Base-by-base conservation (phyloP, 2,888 invertebrate species). In the Plemyria rubiginata region DNA sequence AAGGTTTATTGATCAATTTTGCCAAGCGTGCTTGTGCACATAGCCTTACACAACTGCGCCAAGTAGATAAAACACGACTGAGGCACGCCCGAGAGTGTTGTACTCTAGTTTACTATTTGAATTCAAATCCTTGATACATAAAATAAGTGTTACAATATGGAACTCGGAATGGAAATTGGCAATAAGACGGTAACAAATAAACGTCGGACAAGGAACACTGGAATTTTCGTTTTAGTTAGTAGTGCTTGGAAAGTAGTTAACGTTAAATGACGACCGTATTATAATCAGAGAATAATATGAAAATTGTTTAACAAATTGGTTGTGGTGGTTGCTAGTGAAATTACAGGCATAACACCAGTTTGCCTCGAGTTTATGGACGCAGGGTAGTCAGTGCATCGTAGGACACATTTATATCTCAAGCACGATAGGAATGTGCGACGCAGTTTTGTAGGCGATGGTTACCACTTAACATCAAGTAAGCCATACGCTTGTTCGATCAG, bases 41-140 rank as follows among this genome's bases (percentile, higher is more conserved):
- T 46, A 36, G 50, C 65, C 32, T 60, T 48, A 65, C 11, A 36
- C 41, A 57, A 65, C 60, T 58, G 57, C 50, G 22, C 50, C 32
- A 13, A 73, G 72, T 70, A 81, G 87, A 87, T 88, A 87, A 82
- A 79, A 75, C 77, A 72, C 71, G 61, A 74, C 66, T 66, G 71
- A 73, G 73, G 72, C 73, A 70, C 74, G 67, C 65, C 64, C 57
- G 48, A 65, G 69, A 69, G 70, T 64, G 65, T 66, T 72, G 68
- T 62, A 71, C 71, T 71, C 68, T 63, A 65, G 72, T 70, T 68
- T 48, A 65, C 59, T 46, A 65, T 62, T 65, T 58, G 65, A 68
- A 70, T 72, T 70, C 62, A 41, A 65, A 57, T 54, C 53, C 60
- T 57, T 57, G 65, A 58, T 65, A 65, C 65, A 65, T 65, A 65